phyloP scores from a whole-genome alignment of 2,113 vertebrate species.

The Odobenus rosmarus region DNA sequence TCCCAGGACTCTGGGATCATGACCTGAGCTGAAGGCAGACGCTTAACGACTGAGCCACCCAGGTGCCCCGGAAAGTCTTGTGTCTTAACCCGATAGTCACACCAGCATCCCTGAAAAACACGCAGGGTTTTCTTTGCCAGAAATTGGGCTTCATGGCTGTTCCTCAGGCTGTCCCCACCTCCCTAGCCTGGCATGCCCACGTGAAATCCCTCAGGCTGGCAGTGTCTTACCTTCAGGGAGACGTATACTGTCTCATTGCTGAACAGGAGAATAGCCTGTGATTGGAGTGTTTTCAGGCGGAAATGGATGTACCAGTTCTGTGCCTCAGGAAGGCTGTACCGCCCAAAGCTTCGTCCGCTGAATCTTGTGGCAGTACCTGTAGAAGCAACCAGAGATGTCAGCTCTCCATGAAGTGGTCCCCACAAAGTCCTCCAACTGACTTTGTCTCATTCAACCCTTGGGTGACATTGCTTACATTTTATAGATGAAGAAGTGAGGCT shows the following conservation, averaged over 20 bases:
- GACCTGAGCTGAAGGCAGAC: too few species aligned
- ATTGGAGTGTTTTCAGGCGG: slow-evolving; percentile 91
- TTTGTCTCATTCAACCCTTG: background rate
- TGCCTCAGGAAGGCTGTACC: slow-evolving; percentile 84
- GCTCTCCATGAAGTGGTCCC: background rate
- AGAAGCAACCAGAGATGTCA: slow-evolving; percentile 53
- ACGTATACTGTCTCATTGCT: slow-evolving; percentile 86
- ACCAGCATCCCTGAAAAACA: background rate
- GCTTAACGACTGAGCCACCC: too few species aligned
- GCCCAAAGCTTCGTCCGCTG: slow-evolving; percentile 89
- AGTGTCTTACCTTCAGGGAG: slow-evolving; percentile 88
- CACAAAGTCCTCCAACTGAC: background rate
- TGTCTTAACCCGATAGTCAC: background rate
- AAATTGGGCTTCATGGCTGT: background rate
- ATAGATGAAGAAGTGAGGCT: background rate
- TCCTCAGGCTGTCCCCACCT: background rate
- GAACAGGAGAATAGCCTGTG: slow-evolving; percentile 84
- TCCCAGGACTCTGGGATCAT: too few species aligned
- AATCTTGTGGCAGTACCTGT: slow-evolving; percentile 92
- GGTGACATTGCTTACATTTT: background rate
- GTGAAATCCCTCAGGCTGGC: fast-evolving
- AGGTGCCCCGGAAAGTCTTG: background rate
- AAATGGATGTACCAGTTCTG: slow-evolving; percentile 88
- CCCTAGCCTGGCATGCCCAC: fast-evolving
- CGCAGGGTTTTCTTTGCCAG: background rate